Evolutionary conservation across 2,888 invertebrate species (phyloP).

Genomic region (Heliconius ethilla): DNA sequence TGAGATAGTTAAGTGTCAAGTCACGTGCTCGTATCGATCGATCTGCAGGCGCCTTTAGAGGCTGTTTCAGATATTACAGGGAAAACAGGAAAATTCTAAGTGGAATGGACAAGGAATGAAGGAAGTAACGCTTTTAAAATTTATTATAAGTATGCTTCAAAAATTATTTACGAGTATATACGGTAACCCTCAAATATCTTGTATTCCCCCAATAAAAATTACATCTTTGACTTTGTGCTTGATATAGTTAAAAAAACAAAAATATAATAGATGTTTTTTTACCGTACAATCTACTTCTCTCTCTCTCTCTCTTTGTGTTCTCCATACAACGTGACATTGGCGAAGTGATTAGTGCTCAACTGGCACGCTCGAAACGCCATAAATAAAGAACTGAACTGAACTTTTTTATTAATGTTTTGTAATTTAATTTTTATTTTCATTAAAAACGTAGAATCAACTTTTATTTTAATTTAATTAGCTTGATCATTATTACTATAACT

Average conservation of each 20-base stretch:
- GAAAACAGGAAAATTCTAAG: conserved; percentile 31
- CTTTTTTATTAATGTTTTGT: too few species aligned
- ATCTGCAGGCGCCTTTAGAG: conserved; percentile 36
- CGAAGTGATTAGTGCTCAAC: too few species aligned
- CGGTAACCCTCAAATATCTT: neutral
- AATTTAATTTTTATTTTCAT: neutral
- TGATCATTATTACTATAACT: too few species aligned
- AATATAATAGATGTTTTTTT: too few species aligned
- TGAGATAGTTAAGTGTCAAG: conserved; percentile 42
- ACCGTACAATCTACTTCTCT: too few species aligned
- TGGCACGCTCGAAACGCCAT: too few species aligned
- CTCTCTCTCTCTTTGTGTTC: too few species aligned
- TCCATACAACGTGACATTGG: too few species aligned
- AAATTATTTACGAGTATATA: neutral
- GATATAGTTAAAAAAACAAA: too few species aligned
- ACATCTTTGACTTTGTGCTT: too few species aligned
- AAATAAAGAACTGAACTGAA: too few species aligned
- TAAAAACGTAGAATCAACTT: neutral
- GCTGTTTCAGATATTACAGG: conserved; percentile 31
- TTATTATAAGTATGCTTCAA: neutral
- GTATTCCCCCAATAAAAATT: too few species aligned
- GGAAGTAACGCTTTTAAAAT: neutral
- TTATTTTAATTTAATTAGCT: neutral
- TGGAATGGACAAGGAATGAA: conserved; percentile 17
- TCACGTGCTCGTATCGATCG: conserved; percentile 50